Conservation (phyloP, 2,888 invertebrate species). For the Drosophila stalkeri region DNA sequence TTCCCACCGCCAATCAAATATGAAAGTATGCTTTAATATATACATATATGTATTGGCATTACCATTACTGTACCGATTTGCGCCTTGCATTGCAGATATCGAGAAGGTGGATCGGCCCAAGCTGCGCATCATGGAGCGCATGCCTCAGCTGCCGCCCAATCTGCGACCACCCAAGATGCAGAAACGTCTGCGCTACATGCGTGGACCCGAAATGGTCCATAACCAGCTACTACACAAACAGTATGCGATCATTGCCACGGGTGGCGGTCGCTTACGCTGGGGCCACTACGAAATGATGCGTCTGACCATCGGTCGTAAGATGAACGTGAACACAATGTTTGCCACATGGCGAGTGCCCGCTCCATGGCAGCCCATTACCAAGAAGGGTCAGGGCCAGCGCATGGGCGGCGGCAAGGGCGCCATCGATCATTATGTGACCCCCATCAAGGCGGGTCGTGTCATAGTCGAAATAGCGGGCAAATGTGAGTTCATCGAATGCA, state of each 20-base stretch:
- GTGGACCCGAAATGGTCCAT: slow-evolving; percentile 95
- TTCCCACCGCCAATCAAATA: slow-evolving; percentile 88
- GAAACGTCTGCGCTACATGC: slow-evolving; percentile 92
- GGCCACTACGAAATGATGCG: slow-evolving; percentile 96
- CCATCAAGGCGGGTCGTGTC: slow-evolving; percentile 94
- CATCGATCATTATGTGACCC: slow-evolving; percentile 98
- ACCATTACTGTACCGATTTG: neutral
- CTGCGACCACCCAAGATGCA: slow-evolving; percentile 93
- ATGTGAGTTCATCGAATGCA: slow-evolving; percentile 93
- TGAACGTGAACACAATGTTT: slow-evolving; percentile 94
- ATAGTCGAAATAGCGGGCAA: slow-evolving; percentile 97
- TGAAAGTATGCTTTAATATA: slow-evolving; percentile 23
- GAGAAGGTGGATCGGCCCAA: slow-evolving; percentile 90
- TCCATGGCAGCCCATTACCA: slow-evolving; percentile 98
- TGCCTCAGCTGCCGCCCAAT: slow-evolving; percentile 89
- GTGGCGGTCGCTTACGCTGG: slow-evolving; percentile 92
- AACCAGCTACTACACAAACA: slow-evolving; percentile 95
- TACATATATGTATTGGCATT: too few relatives aligned
- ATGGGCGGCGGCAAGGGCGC: slow-evolving; percentile 99
- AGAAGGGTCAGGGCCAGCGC: slow-evolving; percentile 94
- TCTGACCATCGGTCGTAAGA: slow-evolving; percentile 89
- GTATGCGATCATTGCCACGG: slow-evolving; percentile 94
- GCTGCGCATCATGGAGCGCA: slow-evolving; percentile 90
- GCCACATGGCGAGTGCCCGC: slow-evolving; percentile 97
- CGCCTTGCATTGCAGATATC: slow-evolving; percentile 86